Evolutionary conservation across 2,888 invertebrate species (phyloP).

Genomic region (Taphrorychus bicolor): DNA sequence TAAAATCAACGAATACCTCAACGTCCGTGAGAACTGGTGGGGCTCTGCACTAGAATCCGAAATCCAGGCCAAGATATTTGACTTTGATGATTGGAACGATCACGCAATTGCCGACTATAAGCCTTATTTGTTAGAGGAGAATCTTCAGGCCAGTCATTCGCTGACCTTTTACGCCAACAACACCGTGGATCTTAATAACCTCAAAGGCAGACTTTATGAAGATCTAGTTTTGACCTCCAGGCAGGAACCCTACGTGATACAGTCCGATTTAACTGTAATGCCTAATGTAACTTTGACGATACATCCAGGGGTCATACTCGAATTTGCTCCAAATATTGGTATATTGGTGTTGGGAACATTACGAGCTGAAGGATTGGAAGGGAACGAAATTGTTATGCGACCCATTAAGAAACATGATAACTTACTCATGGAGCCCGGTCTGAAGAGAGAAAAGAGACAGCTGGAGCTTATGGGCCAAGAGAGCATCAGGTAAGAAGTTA

Average conservation of each 20-base stretch:
- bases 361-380: slow-evolving; percentile 79
- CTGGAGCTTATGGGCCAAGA: slow-evolving; percentile 64
- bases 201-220: slow-evolving; percentile 79
- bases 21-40: slow-evolving; percentile 97
- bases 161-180: slow-evolving; percentile 67
- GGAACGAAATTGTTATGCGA: slow-evolving; percentile 80
- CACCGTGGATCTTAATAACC: slow-evolving; percentile 68
- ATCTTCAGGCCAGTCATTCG: slow-evolving; percentile 79
- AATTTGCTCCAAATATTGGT: slow-evolving; percentile 95
- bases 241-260: slow-evolving; percentile 75
- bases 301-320: slow-evolving; percentile 86
- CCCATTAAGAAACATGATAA: slow-evolving; percentile 62
- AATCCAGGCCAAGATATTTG: slow-evolving; percentile 88
- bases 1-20: slow-evolving; percentile 82
- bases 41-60: slow-evolving; percentile 76
- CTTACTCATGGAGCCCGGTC: slow-evolving; percentile 41
- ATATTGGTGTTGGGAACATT: slow-evolving; percentile 88
- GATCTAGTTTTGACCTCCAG: slow-evolving; percentile 70
- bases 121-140: slow-evolving; percentile 84
- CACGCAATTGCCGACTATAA: slow-evolving; percentile 91
- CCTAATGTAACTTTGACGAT: slow-evolving; percentile 88
- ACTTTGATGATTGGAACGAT: slow-evolving; percentile 99
- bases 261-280: slow-evolving; percentile 95
- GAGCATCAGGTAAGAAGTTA: slow-evolving; percentile 66
- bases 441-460: slow-evolving; percentile 48